Conservation (phyloP, 2,797 vertebrate species). For the Cossypha heuglini region DNA sequence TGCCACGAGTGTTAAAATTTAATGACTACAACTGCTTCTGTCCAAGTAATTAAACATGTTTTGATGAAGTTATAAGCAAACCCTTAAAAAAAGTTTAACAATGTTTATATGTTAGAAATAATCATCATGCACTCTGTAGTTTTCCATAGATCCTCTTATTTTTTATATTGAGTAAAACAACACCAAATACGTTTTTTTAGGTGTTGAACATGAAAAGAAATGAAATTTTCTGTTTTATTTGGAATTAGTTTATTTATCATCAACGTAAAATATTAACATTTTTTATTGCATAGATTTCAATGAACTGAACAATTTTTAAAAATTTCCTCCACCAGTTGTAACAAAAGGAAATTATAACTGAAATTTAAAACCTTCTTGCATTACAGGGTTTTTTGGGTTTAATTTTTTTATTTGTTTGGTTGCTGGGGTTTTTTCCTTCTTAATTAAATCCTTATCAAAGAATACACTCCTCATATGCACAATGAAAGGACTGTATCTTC, state of each 20-base stretch:
- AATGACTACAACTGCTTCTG: neutral
- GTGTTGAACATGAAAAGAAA: neutral
- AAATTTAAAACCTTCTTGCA: neutral
- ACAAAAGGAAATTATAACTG: neutral
- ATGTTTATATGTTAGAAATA: neutral
- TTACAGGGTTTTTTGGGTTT: rapidly evolving
- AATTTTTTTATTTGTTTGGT: neutral
- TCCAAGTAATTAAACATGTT: neutral
- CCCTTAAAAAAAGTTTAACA: neutral
- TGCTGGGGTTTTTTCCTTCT: neutral
- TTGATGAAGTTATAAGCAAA: neutral
- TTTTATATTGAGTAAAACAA: neutral
- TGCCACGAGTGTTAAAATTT: neutral
- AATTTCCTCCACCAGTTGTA: neutral
- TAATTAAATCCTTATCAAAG: neutral
- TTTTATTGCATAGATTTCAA: neutral
- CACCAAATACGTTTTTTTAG: neutral
- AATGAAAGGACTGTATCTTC: neutral
- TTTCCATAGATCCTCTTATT: neutral
- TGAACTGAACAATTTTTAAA: neutral
- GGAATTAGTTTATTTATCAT: neutral
- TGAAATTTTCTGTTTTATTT: neutral
- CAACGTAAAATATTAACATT: neutral
- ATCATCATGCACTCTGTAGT: neutral
- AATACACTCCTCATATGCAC: neutral